A percentile compares a stretch with the other conserved stretches of the same genome.
phyloP scores from a whole-genome alignment of 2,797 vertebrate genomes.

The Acanthurus tractus region DNA sequence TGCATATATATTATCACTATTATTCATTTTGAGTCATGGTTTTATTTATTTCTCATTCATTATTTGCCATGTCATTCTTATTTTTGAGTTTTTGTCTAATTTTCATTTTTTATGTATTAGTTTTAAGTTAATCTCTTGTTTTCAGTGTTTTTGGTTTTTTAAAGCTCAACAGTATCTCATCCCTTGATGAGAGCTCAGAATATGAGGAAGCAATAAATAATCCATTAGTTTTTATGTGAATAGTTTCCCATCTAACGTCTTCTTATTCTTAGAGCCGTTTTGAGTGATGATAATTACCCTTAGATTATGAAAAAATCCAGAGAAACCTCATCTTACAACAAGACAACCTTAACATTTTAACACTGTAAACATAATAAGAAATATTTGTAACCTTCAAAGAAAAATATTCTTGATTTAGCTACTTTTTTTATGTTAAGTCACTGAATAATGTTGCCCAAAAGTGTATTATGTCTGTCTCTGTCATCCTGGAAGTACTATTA shows the following conservation, averaged over 20 bases:
- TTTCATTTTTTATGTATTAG: not conserved
- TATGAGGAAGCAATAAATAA: not conserved
- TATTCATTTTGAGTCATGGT: constrained; percentile 23
- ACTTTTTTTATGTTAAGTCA: too few relatives aligned
- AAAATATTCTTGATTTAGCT: too few relatives aligned
- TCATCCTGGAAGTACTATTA: not conserved
- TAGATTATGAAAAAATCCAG: not conserved
- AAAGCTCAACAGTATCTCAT: not conserved
- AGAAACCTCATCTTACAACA: not conserved
- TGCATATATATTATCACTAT: constrained; percentile 28
- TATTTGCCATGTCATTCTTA: constrained; percentile 39
- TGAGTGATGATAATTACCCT: not conserved
- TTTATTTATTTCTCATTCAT: constrained; percentile 36
- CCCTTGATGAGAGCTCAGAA: not conserved
- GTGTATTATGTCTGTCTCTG: not conserved
- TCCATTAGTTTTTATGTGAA: not conserved
- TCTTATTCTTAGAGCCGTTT: too few relatives aligned
- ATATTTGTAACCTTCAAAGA: too few relatives aligned
- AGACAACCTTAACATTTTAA: not conserved
- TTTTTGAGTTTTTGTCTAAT: constrained; percentile 14
- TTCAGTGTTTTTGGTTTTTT: not conserved
- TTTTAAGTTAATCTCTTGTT: constrained; percentile 3
- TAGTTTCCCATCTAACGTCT: not conserved
- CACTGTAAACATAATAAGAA: too few relatives aligned
- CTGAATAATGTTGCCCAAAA: not conserved